Conservation (phyloP, 2,113 vertebrate genomes). For the Syngnathoides biaculeatus region DNA sequence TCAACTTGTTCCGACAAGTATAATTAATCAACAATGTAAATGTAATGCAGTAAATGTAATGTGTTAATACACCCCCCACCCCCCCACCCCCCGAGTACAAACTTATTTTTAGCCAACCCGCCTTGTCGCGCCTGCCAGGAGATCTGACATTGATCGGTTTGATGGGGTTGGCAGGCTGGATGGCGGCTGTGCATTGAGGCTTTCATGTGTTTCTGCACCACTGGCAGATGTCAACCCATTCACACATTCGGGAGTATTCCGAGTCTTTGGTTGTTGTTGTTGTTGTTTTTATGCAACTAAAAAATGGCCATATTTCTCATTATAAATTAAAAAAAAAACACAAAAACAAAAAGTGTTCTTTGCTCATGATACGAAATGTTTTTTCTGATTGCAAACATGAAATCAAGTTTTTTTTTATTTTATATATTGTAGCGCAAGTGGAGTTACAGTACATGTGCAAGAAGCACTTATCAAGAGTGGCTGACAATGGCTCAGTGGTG, state of each 20-base stretch:
- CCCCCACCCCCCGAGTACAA: not conserved
- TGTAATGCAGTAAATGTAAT: not conserved
- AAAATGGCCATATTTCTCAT: too few species aligned
- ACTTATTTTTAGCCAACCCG: constrained; percentile 51
- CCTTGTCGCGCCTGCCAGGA: constrained; percentile 49
- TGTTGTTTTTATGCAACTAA: not conserved
- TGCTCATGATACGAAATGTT: constrained; percentile 1
- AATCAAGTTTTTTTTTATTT: constrained; percentile 18
- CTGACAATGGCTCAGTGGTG: constrained; percentile 44
- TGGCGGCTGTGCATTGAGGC: constrained; percentile 17
- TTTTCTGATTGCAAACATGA: constrained; percentile 4
- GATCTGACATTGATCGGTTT: constrained; percentile 48
- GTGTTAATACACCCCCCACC: not conserved
- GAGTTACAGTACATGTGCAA: constrained; percentile 19
- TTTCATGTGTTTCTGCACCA: constrained; percentile 29
- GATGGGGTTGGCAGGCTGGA: constrained; percentile 40
- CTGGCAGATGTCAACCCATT: constrained; percentile 20
- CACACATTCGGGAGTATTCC: constrained; percentile 11
- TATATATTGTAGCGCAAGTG: constrained; percentile 1
- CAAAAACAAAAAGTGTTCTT: not conserved
- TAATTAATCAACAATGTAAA: not conserved
- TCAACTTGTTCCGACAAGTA: not conserved
- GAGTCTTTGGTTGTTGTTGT: too few species aligned
- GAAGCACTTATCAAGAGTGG: constrained; percentile 24
- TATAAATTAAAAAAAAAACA: too few species aligned